Percentiles rank a stretch among this genome's conserved stretches.
Evolutionary conservation across 2,888 invertebrate species (phyloP).

Genomic region (Caenorhabditis angaria): DNA sequence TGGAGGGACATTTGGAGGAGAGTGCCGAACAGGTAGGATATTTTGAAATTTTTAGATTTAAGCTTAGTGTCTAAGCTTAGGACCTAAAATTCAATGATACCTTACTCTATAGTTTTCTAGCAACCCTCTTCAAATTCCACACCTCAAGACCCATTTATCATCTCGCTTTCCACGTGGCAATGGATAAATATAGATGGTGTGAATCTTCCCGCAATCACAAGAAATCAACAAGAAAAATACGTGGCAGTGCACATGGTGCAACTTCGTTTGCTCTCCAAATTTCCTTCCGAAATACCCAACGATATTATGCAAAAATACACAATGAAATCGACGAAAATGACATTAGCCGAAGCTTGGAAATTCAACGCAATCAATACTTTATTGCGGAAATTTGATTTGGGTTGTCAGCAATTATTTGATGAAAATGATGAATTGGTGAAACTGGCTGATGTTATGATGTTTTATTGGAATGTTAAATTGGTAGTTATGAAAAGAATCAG

Average conservation of each 20-base stretch:
- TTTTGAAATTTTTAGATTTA: no score
- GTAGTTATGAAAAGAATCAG: constrained; percentile 51
- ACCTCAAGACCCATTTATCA: constrained; percentile 5
- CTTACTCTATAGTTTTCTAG: no score
- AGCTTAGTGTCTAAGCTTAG: no score
- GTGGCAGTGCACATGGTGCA: constrained; percentile 66
- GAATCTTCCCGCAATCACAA: constrained; percentile 47
- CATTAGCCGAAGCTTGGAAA: constrained; percentile 56
- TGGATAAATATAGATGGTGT: constrained; percentile 52
- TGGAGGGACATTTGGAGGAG: no score
- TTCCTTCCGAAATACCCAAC: constrained; percentile 58
- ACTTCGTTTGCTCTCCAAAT: constrained; percentile 60
- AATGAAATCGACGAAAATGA: constrained; percentile 64
- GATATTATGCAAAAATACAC: constrained; percentile 50
- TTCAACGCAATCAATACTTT: constrained; percentile 64
- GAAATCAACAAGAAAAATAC: constrained; percentile 36
- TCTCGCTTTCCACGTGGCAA: constrained; percentile 35
- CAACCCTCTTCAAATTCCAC: no score
- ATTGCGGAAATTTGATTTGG: constrained; percentile 59
- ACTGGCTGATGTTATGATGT: constrained; percentile 55
- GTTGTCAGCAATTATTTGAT: constrained; percentile 64
- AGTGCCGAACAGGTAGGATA: no score
- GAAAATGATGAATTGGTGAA: constrained; percentile 61
- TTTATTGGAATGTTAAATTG: constrained; percentile 65
- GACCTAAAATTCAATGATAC: no score